Evolutionary conservation across 2,888 invertebrate genomes (phyloP).

Genomic region (Eupithecia tripunctaria): DNA sequence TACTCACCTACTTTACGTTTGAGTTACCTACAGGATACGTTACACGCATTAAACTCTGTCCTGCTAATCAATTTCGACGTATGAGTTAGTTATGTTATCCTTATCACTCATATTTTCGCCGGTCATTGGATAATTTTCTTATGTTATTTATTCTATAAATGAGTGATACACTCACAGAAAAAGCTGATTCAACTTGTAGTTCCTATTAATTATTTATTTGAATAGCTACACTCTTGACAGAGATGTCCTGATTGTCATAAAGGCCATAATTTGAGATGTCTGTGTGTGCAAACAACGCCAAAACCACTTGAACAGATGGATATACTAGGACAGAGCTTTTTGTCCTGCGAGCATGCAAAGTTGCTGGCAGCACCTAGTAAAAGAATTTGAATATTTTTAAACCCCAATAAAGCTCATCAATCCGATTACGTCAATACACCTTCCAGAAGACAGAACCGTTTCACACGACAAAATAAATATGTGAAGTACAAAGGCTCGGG

Average conservation of each 20-base stretch:
- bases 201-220: not conserved
- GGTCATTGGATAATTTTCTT: not conserved
- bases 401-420: constrained; percentile 3
- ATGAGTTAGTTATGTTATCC: no score
- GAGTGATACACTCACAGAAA: no score
- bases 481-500: constrained; percentile 69
- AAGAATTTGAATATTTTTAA: not conserved
- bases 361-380: not conserved
- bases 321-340: not conserved
- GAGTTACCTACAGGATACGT: not conserved
- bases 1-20: not conserved
- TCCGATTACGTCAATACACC: constrained; percentile 12
- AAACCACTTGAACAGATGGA: not conserved
- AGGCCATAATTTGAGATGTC: not conserved
- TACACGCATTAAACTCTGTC: not conserved
- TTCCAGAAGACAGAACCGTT: constrained; percentile 41
- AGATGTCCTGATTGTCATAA: not conserved
- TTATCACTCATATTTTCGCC: no score
- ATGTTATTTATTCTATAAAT: no score
- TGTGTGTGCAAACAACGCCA: not conserved
- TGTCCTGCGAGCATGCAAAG: not conserved
- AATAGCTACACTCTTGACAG: not conserved
- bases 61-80: not conserved
- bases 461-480: constrained; percentile 55
- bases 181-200: not conserved